Conservation (phyloP, 2,113 vertebrate species). For the Atrichornis clamosus region DNA sequence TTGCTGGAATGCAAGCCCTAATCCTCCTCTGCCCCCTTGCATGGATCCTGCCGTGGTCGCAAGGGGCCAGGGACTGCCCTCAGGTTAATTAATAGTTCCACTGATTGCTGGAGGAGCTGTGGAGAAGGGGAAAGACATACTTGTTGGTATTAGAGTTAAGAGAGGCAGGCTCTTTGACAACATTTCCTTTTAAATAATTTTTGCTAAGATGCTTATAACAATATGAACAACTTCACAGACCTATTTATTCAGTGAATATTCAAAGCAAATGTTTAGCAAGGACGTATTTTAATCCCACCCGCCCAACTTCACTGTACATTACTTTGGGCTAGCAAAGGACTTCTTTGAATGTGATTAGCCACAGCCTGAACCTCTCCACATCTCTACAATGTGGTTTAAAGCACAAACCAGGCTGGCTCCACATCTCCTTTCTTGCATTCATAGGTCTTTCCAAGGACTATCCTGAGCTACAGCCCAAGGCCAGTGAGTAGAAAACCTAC, state of each 20-base stretch:
- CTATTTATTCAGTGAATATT: conserved; percentile 39
- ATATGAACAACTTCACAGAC: not conserved
- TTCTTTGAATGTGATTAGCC: conserved; percentile 28
- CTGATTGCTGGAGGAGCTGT: not conserved
- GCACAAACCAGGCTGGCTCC: not conserved
- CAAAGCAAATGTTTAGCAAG: conserved; percentile 39
- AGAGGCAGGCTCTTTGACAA: not conserved
- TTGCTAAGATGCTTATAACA: not conserved
- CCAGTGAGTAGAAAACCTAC: not conserved
- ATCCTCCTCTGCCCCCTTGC: not conserved
- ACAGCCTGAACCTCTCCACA: not conserved
- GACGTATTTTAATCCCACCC: conserved; percentile 52
- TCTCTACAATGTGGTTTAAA: not conserved
- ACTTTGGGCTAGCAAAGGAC: conserved; percentile 15
- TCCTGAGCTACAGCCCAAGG: not conserved
- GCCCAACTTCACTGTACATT: conserved; percentile 25
- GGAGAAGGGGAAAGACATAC: not conserved
- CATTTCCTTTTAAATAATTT: not conserved
- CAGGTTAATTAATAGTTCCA: not conserved
- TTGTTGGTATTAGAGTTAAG: not conserved
- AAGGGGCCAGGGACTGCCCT: not conserved
- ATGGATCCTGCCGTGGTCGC: not conserved
- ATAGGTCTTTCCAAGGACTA: not conserved
- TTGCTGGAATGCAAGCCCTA: not conserved
- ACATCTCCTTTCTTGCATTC: not conserved